phyloP scores from a whole-genome alignment of 1,140 invertebrate genomes.

The Habropoda laboriosa region DNA sequence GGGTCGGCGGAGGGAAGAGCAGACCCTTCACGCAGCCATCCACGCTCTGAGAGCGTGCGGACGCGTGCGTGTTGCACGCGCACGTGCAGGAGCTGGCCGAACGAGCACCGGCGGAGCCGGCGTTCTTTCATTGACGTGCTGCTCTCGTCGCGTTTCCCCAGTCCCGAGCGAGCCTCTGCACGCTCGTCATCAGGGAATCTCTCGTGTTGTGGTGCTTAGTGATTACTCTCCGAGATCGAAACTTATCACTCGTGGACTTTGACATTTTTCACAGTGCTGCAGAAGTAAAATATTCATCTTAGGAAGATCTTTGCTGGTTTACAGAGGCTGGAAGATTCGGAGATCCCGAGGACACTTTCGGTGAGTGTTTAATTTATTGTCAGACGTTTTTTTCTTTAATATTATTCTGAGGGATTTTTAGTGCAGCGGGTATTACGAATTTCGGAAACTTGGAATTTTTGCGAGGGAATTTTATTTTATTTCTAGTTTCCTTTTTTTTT shows the following conservation, averaged over 20 bases:
- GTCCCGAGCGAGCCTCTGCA: conserved; percentile 39
- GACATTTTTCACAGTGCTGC: not conserved
- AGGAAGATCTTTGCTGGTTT: too few species aligned
- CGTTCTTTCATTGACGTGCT: conserved; percentile 63
- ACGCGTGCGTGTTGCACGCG: conserved; percentile 43
- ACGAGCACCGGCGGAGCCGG: conserved; percentile 17
- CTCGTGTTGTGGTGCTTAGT: not conserved
- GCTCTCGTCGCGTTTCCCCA: conserved; percentile 29
- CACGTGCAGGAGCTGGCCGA: conserved; percentile 44
- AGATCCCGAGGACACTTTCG: too few species aligned
- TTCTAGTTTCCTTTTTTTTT: not conserved
- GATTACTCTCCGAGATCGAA: not conserved
- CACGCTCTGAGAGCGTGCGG: not conserved
- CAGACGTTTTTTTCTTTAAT: too few species aligned
- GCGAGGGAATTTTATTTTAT: too few species aligned
- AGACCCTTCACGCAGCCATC: not conserved
- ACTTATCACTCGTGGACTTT: not conserved
- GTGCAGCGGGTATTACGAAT: too few species aligned
- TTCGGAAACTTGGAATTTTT: too few species aligned
- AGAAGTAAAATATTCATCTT: too few species aligned
- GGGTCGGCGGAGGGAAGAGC: too few species aligned
- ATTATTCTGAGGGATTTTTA: too few species aligned
- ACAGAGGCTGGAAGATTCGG: too few species aligned
- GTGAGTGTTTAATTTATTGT: too few species aligned
- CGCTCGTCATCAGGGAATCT: not conserved